phyloP scores from a whole-genome alignment of 2,113 vertebrate species.

The Eudyptes chrysolophus region DNA sequence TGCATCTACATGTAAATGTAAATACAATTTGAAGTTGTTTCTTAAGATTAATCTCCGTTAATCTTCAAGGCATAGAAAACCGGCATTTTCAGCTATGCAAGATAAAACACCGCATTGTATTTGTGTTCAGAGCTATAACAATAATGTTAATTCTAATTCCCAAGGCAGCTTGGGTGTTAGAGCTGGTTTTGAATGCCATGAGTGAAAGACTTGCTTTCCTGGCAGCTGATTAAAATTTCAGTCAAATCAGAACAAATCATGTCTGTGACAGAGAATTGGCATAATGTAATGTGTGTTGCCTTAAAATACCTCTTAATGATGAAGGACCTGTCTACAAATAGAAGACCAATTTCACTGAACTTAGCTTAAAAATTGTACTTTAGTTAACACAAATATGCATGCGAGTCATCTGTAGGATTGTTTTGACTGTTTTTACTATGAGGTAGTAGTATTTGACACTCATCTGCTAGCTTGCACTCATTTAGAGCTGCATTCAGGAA shows the following conservation, averaged over 20 bases:
- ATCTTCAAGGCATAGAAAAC: not conserved
- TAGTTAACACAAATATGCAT: not conserved
- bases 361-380: not conserved
- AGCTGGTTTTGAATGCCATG: not conserved
- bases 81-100: not conserved
- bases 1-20: not conserved
- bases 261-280: not conserved
- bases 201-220: not conserved
- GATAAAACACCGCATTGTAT: not conserved
- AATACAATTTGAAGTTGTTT: not conserved
- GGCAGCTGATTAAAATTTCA: conserved; percentile 2
- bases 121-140: not conserved
- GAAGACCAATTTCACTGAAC: not conserved
- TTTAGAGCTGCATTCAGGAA: not conserved
- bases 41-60: not conserved
- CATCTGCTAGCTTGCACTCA: not conserved
- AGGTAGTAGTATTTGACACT: not conserved
- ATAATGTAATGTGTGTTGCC: not conserved
- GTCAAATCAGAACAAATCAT: not conserved
- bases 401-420: not conserved
- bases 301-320: not conserved
- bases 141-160: not conserved
- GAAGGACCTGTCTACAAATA: not conserved
- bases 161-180: not conserved
- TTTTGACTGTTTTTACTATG: not conserved